A percentile compares a stretch with the other conserved stretches of the same genome.
Evolutionary conservation across 1,140 invertebrate species (phyloP).

Genomic region (Diabrotica virgifera): DNA sequence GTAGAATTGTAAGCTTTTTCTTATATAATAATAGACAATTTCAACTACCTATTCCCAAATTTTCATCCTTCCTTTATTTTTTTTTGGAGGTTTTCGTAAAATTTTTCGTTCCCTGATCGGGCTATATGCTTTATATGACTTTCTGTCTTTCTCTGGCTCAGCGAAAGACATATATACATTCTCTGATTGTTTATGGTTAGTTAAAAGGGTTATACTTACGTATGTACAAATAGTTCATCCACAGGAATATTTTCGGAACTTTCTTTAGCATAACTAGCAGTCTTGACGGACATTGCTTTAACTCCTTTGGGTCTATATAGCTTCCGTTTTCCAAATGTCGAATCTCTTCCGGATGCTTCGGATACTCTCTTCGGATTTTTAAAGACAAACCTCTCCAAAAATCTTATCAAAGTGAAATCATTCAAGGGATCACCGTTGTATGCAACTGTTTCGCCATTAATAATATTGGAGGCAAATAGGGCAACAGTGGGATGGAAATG

Average conservation of each 20-base stretch:
- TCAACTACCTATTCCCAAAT: no score
- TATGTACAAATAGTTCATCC: constrained; percentile 79
- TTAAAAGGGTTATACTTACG: constrained; percentile 54
- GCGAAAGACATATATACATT: no score
- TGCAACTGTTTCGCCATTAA: constrained; percentile 69
- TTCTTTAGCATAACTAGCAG: constrained; percentile 66
- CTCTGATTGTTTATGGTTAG: no score
- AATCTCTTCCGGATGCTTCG: constrained; percentile 51
- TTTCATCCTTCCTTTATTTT: no score
- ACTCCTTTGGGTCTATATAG: constrained; percentile 62
- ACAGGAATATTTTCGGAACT: constrained; percentile 69
- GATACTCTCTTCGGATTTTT: constrained; percentile 87
- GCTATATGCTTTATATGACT: no score
- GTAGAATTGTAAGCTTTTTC: no score
- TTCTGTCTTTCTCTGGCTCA: no score
- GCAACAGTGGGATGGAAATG: constrained; percentile 92
- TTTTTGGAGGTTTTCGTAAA: no score
- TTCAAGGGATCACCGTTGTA: constrained; percentile 91
- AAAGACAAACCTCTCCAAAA: constrained; percentile 76
- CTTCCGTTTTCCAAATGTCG: constrained; percentile 58
- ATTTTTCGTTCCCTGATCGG: no score
- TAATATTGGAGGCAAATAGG: constrained; percentile 81
- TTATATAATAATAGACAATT: no score
- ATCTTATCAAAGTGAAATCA: constrained; percentile 81
- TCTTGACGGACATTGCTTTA: constrained; percentile 63